Evolutionary conservation across 64 coral and sea anemone genomes (phyloP), one percentile per base, ranked within the genome.

Genomic region (Orbicella faveolata): DNA sequence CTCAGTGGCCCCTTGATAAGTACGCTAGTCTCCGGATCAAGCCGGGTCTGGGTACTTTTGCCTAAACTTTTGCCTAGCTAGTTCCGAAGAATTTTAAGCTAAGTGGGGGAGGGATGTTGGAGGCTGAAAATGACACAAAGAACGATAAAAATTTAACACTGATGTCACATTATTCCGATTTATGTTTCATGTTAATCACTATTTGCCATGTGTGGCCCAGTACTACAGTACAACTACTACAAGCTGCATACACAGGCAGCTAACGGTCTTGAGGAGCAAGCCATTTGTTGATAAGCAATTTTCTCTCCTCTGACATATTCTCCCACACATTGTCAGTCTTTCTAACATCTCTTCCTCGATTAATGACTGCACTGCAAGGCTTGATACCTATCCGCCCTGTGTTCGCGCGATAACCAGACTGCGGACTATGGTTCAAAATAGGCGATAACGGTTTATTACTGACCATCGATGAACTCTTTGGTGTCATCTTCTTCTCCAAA

Each of bases 221-320:
- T 48, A 48, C 0, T 48, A 48, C 44, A 5, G 21, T 70, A 23
- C 21, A 11, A 70, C 67, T 6, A 70, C n/a, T 26, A 21, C 1
- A 70, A n/a, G 9, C 25, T 2, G 6, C 21, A n/a, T 15, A 23
- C 26, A 15, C 23, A 82, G 79, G 12, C 18, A 2, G 16, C 41
- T 48, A 77, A 21, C 41, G 41, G 75, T 51, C 21, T 19, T 21
- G 36, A 53, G 36, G 20, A 23, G 18, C 17, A 51, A 77, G 75
- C 75, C 75, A 77, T 23, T 77, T 77, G 41, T 77, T 77, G 16
- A 77, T 77, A 53, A 77, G 75, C 0, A 77, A 23, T 77, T 39
- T 51, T 77, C 75, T 77, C 37, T 77, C 37, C 6, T 77, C 75
- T 77, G 75, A 48, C 39, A 77, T 21, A 21, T 77, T 44, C 9